phyloP scores from a whole-genome alignment of 1,140 invertebrate species.

The Platorchestia sp. region DNA sequence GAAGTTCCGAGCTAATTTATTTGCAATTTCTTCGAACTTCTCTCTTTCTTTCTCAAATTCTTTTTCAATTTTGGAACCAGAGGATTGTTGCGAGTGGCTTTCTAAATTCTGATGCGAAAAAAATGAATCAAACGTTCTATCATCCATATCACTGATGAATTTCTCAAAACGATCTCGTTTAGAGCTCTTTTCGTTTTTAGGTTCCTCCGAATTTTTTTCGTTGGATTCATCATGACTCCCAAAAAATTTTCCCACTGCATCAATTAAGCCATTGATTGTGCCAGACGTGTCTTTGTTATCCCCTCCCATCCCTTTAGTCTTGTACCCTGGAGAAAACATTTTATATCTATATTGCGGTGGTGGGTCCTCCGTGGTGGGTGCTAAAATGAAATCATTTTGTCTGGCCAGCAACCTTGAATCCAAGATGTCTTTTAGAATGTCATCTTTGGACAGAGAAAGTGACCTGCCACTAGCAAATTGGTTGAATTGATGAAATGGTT shows the following conservation, averaged over 20 bases:
- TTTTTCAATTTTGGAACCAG: not conserved
- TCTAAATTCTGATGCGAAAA: not conserved
- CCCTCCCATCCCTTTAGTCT: not conserved
- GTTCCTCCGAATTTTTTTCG: not conserved
- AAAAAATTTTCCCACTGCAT: not conserved
- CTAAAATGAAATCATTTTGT: not conserved
- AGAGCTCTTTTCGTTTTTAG: not conserved
- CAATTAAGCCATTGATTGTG: not conserved
- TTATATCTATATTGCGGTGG: not conserved
- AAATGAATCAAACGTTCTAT: not conserved
- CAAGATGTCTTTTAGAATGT: not conserved
- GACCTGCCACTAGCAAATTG: not conserved
- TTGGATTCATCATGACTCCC: not conserved
- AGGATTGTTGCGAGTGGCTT: not conserved
- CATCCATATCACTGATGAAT: constrained; percentile 45
- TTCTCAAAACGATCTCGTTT: constrained; percentile 34
- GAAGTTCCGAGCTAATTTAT: not conserved
- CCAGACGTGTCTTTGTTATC: not conserved
- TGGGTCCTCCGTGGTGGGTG: not conserved
- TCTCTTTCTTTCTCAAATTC: not conserved
- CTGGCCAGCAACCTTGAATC: not conserved
- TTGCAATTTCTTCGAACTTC: constrained; percentile 24
- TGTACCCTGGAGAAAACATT: not conserved
- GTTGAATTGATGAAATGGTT: not conserved
- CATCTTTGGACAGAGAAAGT: not conserved